phyloP scores from a whole-genome alignment of 2,113 vertebrate species.

The Donacobius atricapilla region DNA sequence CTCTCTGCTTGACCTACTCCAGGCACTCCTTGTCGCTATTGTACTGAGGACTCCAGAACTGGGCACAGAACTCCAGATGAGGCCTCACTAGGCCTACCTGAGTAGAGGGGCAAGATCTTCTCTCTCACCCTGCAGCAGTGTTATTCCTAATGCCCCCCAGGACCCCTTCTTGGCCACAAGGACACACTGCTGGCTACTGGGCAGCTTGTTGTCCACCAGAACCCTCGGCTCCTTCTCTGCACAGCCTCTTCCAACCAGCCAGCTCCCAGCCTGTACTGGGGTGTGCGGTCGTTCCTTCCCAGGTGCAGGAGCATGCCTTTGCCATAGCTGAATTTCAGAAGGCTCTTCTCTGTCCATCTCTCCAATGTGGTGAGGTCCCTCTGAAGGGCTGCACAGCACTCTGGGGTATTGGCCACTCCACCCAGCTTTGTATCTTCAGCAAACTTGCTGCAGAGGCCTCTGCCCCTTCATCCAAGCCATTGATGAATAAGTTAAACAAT shows the following conservation, averaged over 20 bases:
- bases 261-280: not conserved
- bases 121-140: not conserved
- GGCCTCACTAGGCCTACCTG: not conserved
- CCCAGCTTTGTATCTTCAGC: not conserved
- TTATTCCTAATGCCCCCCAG: not conserved
- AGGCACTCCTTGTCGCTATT: not conserved
- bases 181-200: not conserved
- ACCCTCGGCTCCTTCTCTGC: not conserved
- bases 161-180: not conserved
- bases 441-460: too few species aligned
- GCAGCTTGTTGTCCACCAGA: not conserved
- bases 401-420: rapidly evolving
- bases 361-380: not conserved
- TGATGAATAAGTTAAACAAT: not conserved
- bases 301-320: not conserved
- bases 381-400: not conserved
- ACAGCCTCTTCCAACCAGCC: not conserved
- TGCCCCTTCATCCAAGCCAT: not conserved
- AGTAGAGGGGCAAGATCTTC: not conserved
- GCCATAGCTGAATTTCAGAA: not conserved
- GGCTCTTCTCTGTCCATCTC: not conserved
- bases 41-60: not conserved
- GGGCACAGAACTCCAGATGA: not conserved
- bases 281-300: not conserved
- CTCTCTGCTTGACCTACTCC: not conserved